These are phyloP conservation scores for Muschampia plurimacula DNA, from an alignment of 2,888 invertebrate genomes.

Conservation along the genomic window DNA sequence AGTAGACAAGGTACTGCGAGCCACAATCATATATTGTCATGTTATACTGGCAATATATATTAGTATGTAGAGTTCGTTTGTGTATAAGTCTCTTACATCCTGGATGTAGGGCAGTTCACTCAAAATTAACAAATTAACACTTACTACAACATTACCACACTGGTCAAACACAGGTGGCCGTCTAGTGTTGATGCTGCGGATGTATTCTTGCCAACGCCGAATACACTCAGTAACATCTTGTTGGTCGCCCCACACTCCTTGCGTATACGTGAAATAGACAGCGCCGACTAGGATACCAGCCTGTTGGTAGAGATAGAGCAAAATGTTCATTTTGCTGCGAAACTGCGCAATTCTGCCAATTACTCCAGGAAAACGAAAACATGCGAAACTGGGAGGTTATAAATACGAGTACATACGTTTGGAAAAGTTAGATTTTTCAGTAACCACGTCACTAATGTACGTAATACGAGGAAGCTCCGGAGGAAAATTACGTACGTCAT, in stretches of 20 bases:
- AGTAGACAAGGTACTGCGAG: too few species aligned
- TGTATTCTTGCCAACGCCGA: conserved; percentile 75
- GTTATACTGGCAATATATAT: too few species aligned
- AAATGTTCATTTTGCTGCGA: neutral
- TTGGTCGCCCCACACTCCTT: conserved; percentile 82
- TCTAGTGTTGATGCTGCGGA: conserved; percentile 73
- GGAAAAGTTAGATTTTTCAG: neutral
- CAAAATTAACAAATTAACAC: conserved; percentile 43
- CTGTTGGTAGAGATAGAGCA: conserved; percentile 54
- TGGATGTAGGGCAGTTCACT: too few species aligned
- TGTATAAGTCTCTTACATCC: too few species aligned
- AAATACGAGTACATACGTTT: neutral
- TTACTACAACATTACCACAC: conserved; percentile 74
- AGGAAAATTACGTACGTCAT: neutral
- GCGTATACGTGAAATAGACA: conserved; percentile 76
- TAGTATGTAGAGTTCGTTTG: too few species aligned
- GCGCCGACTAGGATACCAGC: conserved; percentile 77
- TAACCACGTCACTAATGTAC: too few species aligned
- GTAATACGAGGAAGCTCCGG: neutral
- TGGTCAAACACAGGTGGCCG: conserved; percentile 73
- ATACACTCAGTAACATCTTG: conserved; percentile 74
- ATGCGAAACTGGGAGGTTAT: conserved; percentile 13
- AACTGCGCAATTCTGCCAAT: neutral
- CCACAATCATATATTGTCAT: too few species aligned
- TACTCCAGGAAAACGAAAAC: conserved; percentile 19